Evolutionary conservation across 2,888 invertebrate genomes (phyloP).

Genomic region (Thymelicus lineola): DNA sequence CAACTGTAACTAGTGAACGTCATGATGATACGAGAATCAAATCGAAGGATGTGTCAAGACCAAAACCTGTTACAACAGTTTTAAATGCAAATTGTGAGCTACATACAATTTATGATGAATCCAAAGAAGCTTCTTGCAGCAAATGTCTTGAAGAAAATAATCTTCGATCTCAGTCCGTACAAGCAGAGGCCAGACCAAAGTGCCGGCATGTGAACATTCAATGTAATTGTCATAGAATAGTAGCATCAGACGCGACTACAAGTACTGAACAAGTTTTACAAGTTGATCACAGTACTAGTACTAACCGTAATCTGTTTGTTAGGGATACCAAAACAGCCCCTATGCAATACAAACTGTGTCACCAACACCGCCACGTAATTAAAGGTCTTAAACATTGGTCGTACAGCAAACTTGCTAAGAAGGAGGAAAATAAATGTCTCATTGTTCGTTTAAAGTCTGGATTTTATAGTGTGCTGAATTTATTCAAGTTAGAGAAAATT

Average conservation of each 20-base stretch:
- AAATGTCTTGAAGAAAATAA: slow-evolving; percentile 31
- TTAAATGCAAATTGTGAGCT: not conserved
- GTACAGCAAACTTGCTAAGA: not conserved
- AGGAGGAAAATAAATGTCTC: not conserved
- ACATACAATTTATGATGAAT: slow-evolving; percentile 1
- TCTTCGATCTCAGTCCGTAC: slow-evolving; percentile 50
- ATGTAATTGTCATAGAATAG: slow-evolving; percentile 43
- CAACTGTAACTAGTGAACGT: slow-evolving; percentile 27
- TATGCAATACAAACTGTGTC: slow-evolving; percentile 52
- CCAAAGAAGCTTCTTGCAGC: slow-evolving; percentile 13
- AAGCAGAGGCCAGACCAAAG: slow-evolving; percentile 50
- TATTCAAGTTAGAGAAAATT: slow-evolving; percentile 27
- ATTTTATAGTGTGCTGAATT: slow-evolving; percentile 13
- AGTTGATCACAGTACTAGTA: slow-evolving; percentile 50
- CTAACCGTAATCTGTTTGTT: slow-evolving; percentile 42
- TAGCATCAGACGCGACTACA: slow-evolving; percentile 53
- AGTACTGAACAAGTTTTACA: slow-evolving; percentile 47
- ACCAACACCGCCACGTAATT: slow-evolving; percentile 56
- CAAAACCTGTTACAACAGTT: slow-evolving; percentile 6
- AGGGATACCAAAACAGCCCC: slow-evolving; percentile 55
- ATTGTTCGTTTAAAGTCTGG: slow-evolving; percentile 9
- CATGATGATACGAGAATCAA: slow-evolving; percentile 22
- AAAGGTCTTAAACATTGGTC: slow-evolving; percentile 54
- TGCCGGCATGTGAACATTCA: slow-evolving; percentile 54
- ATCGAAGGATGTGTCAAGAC: not conserved